Conservation (phyloP, 2,888 invertebrate genomes). For the Yponomeuta plumbellus region DNA sequence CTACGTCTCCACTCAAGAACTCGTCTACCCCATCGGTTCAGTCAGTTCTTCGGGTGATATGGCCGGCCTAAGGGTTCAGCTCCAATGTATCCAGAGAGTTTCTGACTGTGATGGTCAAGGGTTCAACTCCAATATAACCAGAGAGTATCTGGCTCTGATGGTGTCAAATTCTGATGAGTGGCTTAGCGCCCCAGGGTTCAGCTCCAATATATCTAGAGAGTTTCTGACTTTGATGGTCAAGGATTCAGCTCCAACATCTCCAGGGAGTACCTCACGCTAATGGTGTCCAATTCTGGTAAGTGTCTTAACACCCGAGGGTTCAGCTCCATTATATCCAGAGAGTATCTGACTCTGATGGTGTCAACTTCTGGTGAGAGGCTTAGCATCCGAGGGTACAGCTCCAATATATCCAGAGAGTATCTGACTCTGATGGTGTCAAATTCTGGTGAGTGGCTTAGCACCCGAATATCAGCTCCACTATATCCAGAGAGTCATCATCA, state of each 20-base stretch:
- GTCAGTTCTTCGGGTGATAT: too few species aligned
- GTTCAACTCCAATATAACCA: constrained; percentile 88
- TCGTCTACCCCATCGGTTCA: too few species aligned
- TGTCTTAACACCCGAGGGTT: too few species aligned
- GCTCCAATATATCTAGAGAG: constrained; percentile 91
- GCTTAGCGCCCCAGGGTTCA: too few species aligned
- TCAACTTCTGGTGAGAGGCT: constrained; percentile 90
- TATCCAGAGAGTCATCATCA: too few species aligned
- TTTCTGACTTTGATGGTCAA: constrained; percentile 92
- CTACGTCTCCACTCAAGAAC: too few species aligned
- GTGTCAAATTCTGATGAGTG: constrained; percentile 91
- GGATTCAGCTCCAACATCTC: constrained; percentile 92
- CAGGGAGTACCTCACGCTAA: constrained; percentile 93
- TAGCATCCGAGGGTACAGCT: too few species aligned
- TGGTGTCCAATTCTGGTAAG: constrained; percentile 96
- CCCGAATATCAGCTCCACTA: constrained; percentile 92
- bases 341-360: constrained; percentile 95
- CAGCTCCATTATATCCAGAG: constrained; percentile 89
- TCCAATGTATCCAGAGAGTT: constrained; percentile 94
- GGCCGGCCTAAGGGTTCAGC: constrained; percentile 83
- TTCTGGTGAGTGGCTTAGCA: too few species aligned
- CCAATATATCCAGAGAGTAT: constrained; percentile 92
- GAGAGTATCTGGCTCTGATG: constrained; percentile 94
- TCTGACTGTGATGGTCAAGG: constrained; percentile 92
- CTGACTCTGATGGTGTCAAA: constrained; percentile 97